phyloP scores from a whole-genome alignment of 2,888 invertebrate species.

The Aethes cnicana region DNA sequence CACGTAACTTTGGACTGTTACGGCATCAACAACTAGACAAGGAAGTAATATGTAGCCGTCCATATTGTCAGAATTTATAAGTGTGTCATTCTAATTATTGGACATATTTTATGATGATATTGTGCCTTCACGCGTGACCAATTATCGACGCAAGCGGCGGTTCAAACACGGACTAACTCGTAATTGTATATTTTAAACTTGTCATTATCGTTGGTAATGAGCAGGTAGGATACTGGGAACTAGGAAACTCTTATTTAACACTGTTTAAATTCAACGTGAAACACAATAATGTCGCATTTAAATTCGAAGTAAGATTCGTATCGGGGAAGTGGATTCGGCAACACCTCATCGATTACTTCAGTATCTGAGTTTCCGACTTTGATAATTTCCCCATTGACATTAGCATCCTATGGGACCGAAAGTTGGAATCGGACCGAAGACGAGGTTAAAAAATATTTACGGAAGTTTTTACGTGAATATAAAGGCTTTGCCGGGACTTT shows the following conservation, averaged over 20 bases:
- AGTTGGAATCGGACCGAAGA: not conserved
- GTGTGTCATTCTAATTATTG: not conserved
- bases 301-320: constrained; percentile 16
- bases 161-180: not conserved
- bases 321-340: constrained; percentile 23
- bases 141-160: not conserved
- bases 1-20: too few species aligned
- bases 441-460: constrained; percentile 17
- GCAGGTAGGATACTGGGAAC: not conserved
- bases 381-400: constrained; percentile 40
- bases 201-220: constrained; percentile 17
- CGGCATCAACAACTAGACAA: too few species aligned
- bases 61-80: too few species aligned
- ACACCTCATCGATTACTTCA: constrained; percentile 51
- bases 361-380: constrained; percentile 38
- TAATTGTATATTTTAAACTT: constrained; percentile 3
- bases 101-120: not conserved
- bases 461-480: constrained; percentile 10
- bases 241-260: constrained; percentile 13
- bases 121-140: not conserved
- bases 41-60: too few species aligned
- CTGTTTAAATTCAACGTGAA: constrained; percentile 15
- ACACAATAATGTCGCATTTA: constrained; percentile 25
- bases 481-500: constrained; percentile 11
- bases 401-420: constrained; percentile 6